Conservation (phyloP, 2,797 vertebrate genomes). For the Cichlasoma orientale region DNA sequence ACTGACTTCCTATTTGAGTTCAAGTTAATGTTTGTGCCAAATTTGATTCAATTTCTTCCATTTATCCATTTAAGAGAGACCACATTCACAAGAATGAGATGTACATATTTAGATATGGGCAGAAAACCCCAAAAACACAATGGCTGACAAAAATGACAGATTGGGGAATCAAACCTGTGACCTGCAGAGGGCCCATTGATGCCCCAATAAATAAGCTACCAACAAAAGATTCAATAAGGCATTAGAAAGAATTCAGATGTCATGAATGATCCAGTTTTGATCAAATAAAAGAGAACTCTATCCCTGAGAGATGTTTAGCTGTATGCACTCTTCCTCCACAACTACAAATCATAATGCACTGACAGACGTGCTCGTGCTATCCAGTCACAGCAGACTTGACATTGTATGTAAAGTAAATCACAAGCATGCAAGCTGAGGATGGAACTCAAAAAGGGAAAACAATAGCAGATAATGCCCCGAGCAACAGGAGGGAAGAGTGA, state of each 20-base stretch:
- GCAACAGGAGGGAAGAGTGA: constrained; percentile 34
- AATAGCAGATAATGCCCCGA: constrained; percentile 37
- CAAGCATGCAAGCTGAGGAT: constrained; percentile 27
- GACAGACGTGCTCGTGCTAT: background rate
- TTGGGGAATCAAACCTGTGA: too few species aligned
- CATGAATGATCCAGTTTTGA: too few species aligned
- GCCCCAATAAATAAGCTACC: too few species aligned
- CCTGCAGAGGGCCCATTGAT: too few species aligned
- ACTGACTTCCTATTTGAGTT: background rate
- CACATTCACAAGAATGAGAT: background rate
- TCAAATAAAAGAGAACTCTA: too few species aligned
- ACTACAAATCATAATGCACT: background rate
- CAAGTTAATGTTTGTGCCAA: background rate
- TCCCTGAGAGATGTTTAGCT: too few species aligned
- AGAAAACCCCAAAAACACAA: too few species aligned
- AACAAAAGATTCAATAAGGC: too few species aligned
- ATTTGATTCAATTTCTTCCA: background rate
- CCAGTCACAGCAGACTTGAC: background rate
- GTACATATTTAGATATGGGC: too few species aligned
- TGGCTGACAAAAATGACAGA: too few species aligned
- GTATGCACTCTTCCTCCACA: too few species aligned
- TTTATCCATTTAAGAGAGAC: background rate
- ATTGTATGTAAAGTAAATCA: constrained; percentile 17
- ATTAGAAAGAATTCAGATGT: too few species aligned
- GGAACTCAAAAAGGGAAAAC: constrained; percentile 24